These are phyloP conservation scores for Platyrinchus mystaceus DNA, from an alignment of 2,797 vertebrate species.

Conservation along the genomic window DNA sequence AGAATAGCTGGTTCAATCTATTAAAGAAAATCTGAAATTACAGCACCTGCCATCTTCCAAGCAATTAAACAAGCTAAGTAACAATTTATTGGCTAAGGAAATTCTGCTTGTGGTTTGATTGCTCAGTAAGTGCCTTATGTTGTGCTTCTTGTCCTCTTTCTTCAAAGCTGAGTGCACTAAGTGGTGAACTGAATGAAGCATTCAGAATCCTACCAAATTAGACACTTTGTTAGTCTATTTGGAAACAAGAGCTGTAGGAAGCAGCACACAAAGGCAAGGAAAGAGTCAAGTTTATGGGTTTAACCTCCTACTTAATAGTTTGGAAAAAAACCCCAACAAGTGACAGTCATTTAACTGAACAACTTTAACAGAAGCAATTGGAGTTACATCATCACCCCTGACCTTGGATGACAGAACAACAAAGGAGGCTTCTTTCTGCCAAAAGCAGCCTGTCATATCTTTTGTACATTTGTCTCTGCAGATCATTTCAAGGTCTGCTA, in stretches of 20 bases:
- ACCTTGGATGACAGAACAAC: constrained; percentile 44
- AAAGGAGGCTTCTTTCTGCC: constrained; percentile 38
- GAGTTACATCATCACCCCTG: background rate
- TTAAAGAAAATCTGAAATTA: background rate
- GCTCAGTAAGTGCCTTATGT: background rate
- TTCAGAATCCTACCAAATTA: background rate
- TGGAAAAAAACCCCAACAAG: background rate
- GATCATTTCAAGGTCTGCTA: constrained; percentile 49
- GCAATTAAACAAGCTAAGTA: background rate
- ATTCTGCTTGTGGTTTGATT: background rate
- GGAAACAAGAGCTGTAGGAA: background rate
- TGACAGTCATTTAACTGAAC: constrained; percentile 1
- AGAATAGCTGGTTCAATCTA: background rate
- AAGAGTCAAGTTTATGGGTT: background rate
- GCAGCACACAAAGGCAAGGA: background rate
- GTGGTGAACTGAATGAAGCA: background rate
- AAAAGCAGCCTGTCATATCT: constrained; percentile 45
- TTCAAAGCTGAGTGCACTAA: background rate
- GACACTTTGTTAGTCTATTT: background rate
- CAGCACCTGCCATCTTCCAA: background rate
- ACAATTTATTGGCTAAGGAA: background rate
- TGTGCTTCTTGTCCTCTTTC: background rate
- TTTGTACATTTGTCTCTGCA: constrained; percentile 37
- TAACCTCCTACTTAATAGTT: background rate
- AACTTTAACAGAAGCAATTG: constrained; percentile 16